Evolutionary conservation across 2,888 invertebrate species (phyloP).

Genomic region (Heliconius sara): DNA sequence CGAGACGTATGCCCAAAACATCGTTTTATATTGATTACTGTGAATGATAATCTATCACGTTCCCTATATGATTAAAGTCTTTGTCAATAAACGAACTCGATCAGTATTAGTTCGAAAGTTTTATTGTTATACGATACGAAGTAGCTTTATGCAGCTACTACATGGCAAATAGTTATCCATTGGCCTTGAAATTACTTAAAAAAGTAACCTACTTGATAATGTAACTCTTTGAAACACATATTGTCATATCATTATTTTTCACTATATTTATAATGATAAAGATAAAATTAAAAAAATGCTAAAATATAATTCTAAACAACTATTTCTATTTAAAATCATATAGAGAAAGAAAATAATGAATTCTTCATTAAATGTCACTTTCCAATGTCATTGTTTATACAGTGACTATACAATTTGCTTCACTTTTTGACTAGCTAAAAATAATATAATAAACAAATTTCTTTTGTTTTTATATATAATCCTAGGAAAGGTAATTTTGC

Average conservation of each 20-base stretch:
- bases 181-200: conserved; percentile 66
- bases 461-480: too few relatives aligned
- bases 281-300: not conserved
- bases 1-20: conserved; percentile 61
- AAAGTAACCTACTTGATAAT: conserved; percentile 57
- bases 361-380: not conserved
- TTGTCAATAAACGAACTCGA: conserved; percentile 62
- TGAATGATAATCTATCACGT: conserved; percentile 52
- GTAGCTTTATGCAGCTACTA: conserved; percentile 45
- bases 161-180: conserved; percentile 57
- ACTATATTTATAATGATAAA: not conserved
- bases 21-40: conserved; percentile 59
- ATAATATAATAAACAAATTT: not conserved
- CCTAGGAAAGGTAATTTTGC: not conserved
- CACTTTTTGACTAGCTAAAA: not conserved
- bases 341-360: not conserved
- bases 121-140: conserved; percentile 61
- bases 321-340: not conserved
- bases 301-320: not conserved
- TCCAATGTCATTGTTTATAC: not conserved
- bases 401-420: not conserved
- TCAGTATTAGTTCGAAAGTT: conserved; percentile 62
- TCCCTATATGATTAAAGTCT: conserved; percentile 54
- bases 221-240: not conserved
- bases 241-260: conserved; percentile 4